Evolutionary conservation across 2,888 invertebrate species (phyloP).

Genomic region (Digitonthophagus gazella): DNA sequence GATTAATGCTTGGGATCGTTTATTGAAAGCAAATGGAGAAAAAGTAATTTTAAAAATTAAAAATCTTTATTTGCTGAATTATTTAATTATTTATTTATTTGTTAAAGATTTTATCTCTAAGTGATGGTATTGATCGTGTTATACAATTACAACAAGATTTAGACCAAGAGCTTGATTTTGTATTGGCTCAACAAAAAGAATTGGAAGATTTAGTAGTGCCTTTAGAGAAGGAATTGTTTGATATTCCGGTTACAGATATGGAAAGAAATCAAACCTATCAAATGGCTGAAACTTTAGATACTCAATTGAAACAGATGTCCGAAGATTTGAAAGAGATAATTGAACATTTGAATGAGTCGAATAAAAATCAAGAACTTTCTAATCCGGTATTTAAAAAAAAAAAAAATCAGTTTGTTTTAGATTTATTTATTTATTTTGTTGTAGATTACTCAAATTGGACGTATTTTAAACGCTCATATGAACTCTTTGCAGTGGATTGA

Average conservation of each 20-base stretch:
- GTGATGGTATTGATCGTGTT: constrained; percentile 83
- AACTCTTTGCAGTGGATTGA: constrained; percentile 95
- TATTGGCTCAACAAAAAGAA: constrained; percentile 88
- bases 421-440: constrained; percentile 43
- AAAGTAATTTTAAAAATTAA: no score
- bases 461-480: constrained; percentile 94
- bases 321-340: constrained; percentile 94
- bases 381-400: constrained; percentile 72
- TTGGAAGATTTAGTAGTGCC: constrained; percentile 83
- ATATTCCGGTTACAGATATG: constrained; percentile 72
- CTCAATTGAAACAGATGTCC: constrained; percentile 90
- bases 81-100: constrained; percentile 13
- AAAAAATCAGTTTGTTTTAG: no score
- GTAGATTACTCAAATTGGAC: constrained; percentile 86
- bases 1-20: constrained; percentile 92
- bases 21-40: constrained; percentile 87
- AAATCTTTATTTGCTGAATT: neutral
- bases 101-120: constrained; percentile 74
- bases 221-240: constrained; percentile 75
- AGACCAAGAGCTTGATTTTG: constrained; percentile 92
- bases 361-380: constrained; percentile 75
- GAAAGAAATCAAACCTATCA: constrained; percentile 90
- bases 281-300: constrained; percentile 86
- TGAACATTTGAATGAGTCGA: constrained; percentile 88
- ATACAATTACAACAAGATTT: constrained; percentile 86